A percentile compares a stretch with the other conserved stretches of the same genome.
Conservation (phyloP, 2,797 vertebrate genomes). For the Chloroceryle inda region DNA sequence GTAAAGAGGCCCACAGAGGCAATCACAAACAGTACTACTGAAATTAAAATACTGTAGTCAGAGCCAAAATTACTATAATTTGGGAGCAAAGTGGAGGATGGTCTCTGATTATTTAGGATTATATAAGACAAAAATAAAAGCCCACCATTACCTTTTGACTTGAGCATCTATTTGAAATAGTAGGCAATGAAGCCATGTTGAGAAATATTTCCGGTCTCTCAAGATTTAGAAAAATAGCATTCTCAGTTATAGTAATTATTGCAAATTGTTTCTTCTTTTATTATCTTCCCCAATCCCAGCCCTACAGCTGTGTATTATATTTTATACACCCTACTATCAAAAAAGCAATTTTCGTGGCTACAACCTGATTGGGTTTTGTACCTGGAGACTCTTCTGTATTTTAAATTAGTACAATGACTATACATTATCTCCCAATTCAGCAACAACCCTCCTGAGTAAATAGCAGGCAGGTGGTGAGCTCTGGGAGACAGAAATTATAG, state of each 20-base stretch:
- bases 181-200: background rate
- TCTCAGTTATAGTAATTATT: slow-evolving; percentile 19
- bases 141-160: background rate
- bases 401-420: slow-evolving; percentile 5
- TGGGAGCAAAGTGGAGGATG: background rate
- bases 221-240: background rate
- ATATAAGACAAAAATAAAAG: slow-evolving; percentile 29
- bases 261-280: slow-evolving; percentile 28
- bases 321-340: slow-evolving; percentile 1
- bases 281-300: background rate
- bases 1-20: background rate
- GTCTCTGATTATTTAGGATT: background rate
- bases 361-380: background rate
- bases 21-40: background rate
- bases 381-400: background rate
- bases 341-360: background rate
- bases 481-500: background rate
- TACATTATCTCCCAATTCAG: slow-evolving; percentile 14
- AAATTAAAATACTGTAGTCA: background rate
- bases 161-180: background rate
- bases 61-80: background rate
- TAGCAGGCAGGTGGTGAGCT: background rate
- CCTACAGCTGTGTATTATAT: background rate
- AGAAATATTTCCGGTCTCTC: slow-evolving; percentile 10
- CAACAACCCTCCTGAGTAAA: slow-evolving; percentile 9